Evolutionary conservation across 2,888 invertebrate genomes (phyloP).

Genomic region (Ectobius pallidus): DNA sequence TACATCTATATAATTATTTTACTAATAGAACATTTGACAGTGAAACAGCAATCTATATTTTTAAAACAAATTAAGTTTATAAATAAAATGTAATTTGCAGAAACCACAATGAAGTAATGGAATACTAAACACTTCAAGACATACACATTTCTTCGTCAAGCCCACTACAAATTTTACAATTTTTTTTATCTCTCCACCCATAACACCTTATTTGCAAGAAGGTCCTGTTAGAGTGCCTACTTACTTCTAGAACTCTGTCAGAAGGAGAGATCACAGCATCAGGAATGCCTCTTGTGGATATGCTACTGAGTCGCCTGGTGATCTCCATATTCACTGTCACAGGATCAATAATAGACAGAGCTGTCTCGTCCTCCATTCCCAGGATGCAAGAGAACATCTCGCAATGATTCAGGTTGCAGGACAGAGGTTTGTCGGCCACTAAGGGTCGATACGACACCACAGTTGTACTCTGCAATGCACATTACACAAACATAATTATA

Average conservation of each 20-base stretch:
- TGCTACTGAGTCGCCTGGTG: constrained; percentile 41
- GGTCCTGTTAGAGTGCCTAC: no score
- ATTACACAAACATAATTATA: constrained; percentile 24
- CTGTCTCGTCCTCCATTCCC: constrained; percentile 90
- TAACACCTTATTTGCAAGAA: no score
- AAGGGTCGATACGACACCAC: constrained; percentile 79
- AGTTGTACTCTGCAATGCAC: constrained; percentile 74
- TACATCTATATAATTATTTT: no score
- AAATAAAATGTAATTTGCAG: no score
- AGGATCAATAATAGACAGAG: constrained; percentile 93
- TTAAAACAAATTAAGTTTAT: no score
- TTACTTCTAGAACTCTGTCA: constrained; percentile 39
- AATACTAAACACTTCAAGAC: no score
- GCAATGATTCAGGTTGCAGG: constrained; percentile 86
- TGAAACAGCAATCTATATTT: no score
- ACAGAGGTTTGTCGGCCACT: constrained; percentile 74
- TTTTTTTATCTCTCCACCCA: no score
- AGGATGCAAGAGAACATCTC: constrained; percentile 93
- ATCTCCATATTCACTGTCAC: constrained; percentile 81
- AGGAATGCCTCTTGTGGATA: constrained; percentile 46
- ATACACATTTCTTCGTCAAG: no score
- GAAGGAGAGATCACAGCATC: constrained; percentile 11
- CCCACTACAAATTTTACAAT: no score
- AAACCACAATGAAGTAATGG: no score
- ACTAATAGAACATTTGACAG: no score